Base-by-base conservation (phyloP, 2,797 vertebrate genomes). In the Sebastes steindachneri region DNA sequence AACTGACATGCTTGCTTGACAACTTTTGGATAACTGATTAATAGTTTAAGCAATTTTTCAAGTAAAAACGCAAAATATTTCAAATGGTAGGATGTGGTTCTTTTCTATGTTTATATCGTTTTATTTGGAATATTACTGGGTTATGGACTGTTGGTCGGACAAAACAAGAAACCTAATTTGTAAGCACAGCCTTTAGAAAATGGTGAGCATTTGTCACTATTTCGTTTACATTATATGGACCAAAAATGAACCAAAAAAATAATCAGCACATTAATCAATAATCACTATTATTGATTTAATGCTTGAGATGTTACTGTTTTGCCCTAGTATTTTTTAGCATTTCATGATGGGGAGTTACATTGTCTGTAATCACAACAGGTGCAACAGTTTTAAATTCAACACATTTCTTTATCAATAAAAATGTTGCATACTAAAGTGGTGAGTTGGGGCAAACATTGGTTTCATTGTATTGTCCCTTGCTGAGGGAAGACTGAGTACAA, bases 331-430 rank as follows among this genome's bases (percentile, higher is more conserved):
- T 54, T 11, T 35, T 41, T 35, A 19, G 10, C 17, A 45, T 73
- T 57, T 33, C 1, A 28, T 57, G 9, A 66, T 21, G 7, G 7
- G 5, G 21, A 62, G 5, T 1, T 31, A 7, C 10, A 77, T 53
- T 65, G 33, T 65, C 53, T 76, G 25, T 72, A 72, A 79, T 75
- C 35, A 83, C 29, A 83, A 73, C 73, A 77, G 74, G 59, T 86
- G 75, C 74, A 59, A 31, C 31, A 58, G 55, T 70, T 73, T 80
- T 63, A 66, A 53, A 75, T 79, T 69, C 1, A 59, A 58, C 1
- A 28, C 25, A 59, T 73, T 75, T 82, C 4, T 60, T 59, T 60
- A 63, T 51, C 48, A 76, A 67, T 51, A 35, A 68, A 83, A 81
- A 68, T 73, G 17, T 15, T 75, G 28, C 59, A 54, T 26, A 76